Base-by-base conservation (phyloP, 2,797 vertebrate species). In the Halcyon chelicuti region DNA sequence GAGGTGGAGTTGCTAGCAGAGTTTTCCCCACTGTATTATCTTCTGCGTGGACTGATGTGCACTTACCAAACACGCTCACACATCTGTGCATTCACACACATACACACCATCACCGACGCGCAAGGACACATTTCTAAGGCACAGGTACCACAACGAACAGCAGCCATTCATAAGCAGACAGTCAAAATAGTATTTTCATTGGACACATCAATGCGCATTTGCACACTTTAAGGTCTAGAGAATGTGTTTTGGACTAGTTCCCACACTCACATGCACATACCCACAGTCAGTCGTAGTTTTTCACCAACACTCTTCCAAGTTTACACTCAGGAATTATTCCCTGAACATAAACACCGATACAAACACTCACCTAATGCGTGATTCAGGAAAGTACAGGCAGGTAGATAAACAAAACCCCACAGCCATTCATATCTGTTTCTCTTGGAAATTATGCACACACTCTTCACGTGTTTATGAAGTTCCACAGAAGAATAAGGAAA, bases 381-480 rank as follows among this genome's bases (percentile, higher is more conserved):
- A 61, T n/a, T 21, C 33, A 54, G 62, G 26, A 25, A 93, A 60
- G 46, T 7, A 60, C 20, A 80, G 52, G 39, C 31, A 80, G 37
- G 62, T 65, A 75, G 51, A 29, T 88, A 73, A 67, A 60, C 12
- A 35, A 47, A 82, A 80, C 31, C 19, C 42, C 46, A 72, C 7
- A 61, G 42, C 82, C 63, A 73, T 61, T 46, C 62, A 39, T 63
- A 39, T 51, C 61, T 92, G 40, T 76, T 72, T 86, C 68, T 84
- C 67, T 52, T 68, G 31, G 49, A 86, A 91, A 54, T 19, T 33
- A 9, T 63, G 37, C 42, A 54, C 65, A 7, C 3, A 26, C 22
- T 55, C 18, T 72, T 86, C 68, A 46, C 29, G 44, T 60, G 40
- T 94, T 95, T 96, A 94, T 40, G 40, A 40, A 16, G 40, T 40